Evolutionary conservation across 2,888 invertebrate species (phyloP), one percentile per base, ranked within the genome.

Genomic region (Cepaea hortensis): DNA sequence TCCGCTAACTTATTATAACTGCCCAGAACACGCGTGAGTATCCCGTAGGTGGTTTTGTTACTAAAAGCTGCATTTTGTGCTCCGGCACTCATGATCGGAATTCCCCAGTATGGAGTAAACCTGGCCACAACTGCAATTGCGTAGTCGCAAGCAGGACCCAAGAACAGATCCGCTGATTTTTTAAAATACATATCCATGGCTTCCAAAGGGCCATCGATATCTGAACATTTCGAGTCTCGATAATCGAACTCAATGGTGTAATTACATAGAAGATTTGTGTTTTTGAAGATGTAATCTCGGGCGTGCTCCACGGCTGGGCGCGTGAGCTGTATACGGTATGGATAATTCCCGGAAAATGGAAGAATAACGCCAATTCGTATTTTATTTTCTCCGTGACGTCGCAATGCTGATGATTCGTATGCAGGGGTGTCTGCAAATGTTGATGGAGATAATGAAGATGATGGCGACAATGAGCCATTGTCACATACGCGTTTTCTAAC

Each of bases 41-140:
- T 97, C 23, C 96, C 96, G 94, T 96, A 98, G 85, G 96, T 91
- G 77, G 61, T 35, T 15, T 87, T 90, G 82, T 93, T 90, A 18
- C 90, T 89, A 83, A 93, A 93, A 13, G 91, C 92, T 35, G 48
- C 68, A 18, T 91, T 91, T 15, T 91, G 81, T 3, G 92, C 93
- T 0, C 80, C 80, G 7, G 91, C 91, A 20, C 97, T 98, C 91
- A 98, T 97, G 90, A 98, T 97, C 0, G 98, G 98, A 0, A 97
- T 96, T 35, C 85, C 88, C 98, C 98, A 98, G 93, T 97, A 97
- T 3, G 97, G 97, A 0, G 97, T 97, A 85, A 98, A 95, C 87
- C 97, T 95, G 9, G 98, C 98, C 2, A 98, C 97, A 0, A 98
- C 97, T 92, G 98, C 98, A 91, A 98, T 94, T 1, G 97, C 97